Conservation (phyloP, 2,888 invertebrate species). For the Nymphalis polychloros region DNA sequence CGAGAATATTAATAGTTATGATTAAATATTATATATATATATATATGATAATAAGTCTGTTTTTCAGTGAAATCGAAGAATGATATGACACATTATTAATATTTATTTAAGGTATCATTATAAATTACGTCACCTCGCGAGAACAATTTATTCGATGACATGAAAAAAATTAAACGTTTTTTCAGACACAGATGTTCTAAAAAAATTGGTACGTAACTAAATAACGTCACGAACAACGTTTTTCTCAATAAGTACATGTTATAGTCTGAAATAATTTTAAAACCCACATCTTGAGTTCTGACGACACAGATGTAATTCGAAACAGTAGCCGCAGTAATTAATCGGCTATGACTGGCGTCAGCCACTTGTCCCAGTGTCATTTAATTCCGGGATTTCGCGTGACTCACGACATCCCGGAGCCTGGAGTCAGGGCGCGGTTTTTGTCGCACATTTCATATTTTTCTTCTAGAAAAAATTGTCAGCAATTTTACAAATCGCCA, state of each 20-base stretch:
- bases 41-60: no score
- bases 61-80: no score
- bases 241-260: not conserved
- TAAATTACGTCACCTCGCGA: not conserved
- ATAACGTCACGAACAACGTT: not conserved
- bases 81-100: no score
- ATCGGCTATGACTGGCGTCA: conserved; percentile 17
- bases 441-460: conserved; percentile 3
- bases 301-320: conserved; percentile 13
- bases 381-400: conserved; percentile 29
- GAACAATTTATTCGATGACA: not conserved
- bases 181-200: not conserved
- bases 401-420: conserved; percentile 24
- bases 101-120: not conserved
- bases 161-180: not conserved
- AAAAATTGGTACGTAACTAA: no score
- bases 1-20: no score
- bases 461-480: no score
- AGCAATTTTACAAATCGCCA: no score
- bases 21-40: no score
- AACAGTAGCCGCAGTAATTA: conserved; percentile 15
- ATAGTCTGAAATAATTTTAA: not conserved
- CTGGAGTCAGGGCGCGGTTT: conserved; percentile 13
- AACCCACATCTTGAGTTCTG: conserved; percentile 1
- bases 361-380: conserved; percentile 7